A percentile compares a stretch with the other conserved stretches of the same genome.
Conservation (phyloP, 2,888 invertebrate genomes). For the Agonopterix heracliana region DNA sequence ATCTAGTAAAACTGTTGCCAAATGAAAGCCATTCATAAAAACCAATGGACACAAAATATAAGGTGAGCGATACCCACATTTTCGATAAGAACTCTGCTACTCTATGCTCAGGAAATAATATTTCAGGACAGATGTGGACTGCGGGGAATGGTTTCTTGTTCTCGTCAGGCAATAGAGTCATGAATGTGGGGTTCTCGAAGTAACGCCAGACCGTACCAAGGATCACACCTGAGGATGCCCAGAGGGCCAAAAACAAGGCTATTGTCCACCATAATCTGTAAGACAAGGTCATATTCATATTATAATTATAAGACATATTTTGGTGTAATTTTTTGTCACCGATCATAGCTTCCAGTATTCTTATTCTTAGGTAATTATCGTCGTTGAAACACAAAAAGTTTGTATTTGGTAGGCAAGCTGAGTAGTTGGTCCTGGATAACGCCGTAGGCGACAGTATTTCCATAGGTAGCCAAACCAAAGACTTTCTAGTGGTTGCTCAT, state of each 20-base stretch:
- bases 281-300: slow-evolving; percentile 2
- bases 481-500: too few species aligned
- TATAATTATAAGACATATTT: too few species aligned
- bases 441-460: neutral
- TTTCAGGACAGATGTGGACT: slow-evolving; percentile 45
- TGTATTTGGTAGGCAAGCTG: too few species aligned
- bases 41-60: neutral
- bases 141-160: slow-evolving; percentile 32
- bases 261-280: slow-evolving; percentile 37
- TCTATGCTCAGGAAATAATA: slow-evolving; percentile 30
- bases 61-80: slow-evolving; percentile 28
- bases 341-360: too few species aligned
- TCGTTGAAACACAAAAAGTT: too few species aligned
- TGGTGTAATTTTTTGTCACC: too few species aligned
- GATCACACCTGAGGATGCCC: slow-evolving; percentile 26
- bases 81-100: slow-evolving; percentile 32
- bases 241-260: slow-evolving; percentile 28
- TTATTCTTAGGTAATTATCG: too few species aligned
- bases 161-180: slow-evolving; percentile 23
- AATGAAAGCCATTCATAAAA: neutral
- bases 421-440: too few species aligned
- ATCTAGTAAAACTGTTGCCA: neutral
- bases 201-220: slow-evolving; percentile 28
- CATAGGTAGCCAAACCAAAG: neutral
- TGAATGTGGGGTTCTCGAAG: slow-evolving; percentile 37